Evolutionary conservation across 2,888 invertebrate genomes (phyloP).

Genomic region (Pimpla rufipes): DNA sequence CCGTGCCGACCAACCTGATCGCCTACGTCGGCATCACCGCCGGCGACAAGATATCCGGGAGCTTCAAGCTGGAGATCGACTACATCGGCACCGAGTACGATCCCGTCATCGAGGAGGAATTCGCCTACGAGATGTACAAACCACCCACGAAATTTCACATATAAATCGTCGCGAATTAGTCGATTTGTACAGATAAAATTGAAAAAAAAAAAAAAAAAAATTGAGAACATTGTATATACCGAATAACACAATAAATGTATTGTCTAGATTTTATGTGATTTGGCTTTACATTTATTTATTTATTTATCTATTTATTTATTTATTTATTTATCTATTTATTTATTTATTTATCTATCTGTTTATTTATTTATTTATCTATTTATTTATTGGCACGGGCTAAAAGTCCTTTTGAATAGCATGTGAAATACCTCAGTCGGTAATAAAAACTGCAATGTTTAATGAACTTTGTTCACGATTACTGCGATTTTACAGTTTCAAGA

Average conservation of each 20-base stretch:
- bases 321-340: no score
- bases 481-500: no score
- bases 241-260: slow-evolving; percentile 4
- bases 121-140: slow-evolving; percentile 97
- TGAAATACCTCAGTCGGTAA: no score
- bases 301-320: no score
- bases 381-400: no score
- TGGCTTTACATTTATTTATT: no score
- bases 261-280: background rate
- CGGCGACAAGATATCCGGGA: slow-evolving; percentile 93
- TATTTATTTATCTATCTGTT: no score
- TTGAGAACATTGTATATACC: slow-evolving; percentile 25
- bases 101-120: slow-evolving; percentile 92
- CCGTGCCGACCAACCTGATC: slow-evolving; percentile 88
- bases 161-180: slow-evolving; percentile 47
- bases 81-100: slow-evolving; percentile 96
- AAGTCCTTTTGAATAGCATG: no score
- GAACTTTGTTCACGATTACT: no score
- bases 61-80: slow-evolving; percentile 96
- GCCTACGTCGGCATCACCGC: slow-evolving; percentile 93
- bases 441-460: no score
- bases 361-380: no score
- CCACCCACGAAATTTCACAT: slow-evolving; percentile 58
- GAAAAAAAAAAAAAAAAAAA: no score
- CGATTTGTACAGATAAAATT: slow-evolving; percentile 39